phyloP scores from a whole-genome alignment of 2,888 invertebrate species.

The Cheilosia variabilis region DNA sequence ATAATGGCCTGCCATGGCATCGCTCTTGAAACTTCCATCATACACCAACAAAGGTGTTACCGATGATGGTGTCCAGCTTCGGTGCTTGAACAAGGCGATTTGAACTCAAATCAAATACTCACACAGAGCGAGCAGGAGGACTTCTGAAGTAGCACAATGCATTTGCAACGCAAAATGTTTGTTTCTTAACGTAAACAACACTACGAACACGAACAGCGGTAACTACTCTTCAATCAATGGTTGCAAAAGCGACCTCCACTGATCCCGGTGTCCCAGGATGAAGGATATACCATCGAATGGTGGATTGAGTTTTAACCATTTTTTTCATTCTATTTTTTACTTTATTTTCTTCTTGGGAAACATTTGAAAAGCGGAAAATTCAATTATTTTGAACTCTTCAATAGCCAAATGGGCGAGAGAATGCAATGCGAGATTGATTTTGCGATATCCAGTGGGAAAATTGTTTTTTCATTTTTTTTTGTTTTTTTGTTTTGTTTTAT shows the following conservation, averaged over 20 bases:
- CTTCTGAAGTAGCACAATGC: slow-evolving; percentile 13
- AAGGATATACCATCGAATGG: slow-evolving; percentile 27
- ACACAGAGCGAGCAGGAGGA: slow-evolving; percentile 16
- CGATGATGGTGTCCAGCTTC: slow-evolving; percentile 59
- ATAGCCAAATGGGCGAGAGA: slow-evolving; percentile 11
- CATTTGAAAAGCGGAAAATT: slow-evolving; percentile 48
- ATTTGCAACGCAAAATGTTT: slow-evolving; percentile 37
- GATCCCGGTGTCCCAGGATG: slow-evolving; percentile 6
- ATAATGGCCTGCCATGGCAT: slow-evolving; percentile 44
- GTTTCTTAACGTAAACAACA: slow-evolving; percentile 48
- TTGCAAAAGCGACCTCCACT: slow-evolving; percentile 20
- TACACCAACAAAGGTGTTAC: slow-evolving; percentile 45
- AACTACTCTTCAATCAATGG: slow-evolving; percentile 23
- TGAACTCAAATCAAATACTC: slow-evolving; percentile 48
- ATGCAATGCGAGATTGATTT: slow-evolving; percentile 57
- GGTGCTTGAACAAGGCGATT: slow-evolving; percentile 30
- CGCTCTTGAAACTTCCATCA: slow-evolving; percentile 55
- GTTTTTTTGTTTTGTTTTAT: slow-evolving; percentile 4
- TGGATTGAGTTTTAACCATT: not conserved
- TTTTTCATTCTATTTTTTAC: not conserved
- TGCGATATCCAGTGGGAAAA: slow-evolving; percentile 21
- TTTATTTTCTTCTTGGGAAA: slow-evolving; percentile 20
- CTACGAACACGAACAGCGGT: slow-evolving; percentile 19
- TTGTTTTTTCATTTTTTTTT: not conserved
- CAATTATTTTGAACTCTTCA: slow-evolving; percentile 61